Conservation (phyloP, 2,113 vertebrate species). For the Maccullochella peelii region DNA sequence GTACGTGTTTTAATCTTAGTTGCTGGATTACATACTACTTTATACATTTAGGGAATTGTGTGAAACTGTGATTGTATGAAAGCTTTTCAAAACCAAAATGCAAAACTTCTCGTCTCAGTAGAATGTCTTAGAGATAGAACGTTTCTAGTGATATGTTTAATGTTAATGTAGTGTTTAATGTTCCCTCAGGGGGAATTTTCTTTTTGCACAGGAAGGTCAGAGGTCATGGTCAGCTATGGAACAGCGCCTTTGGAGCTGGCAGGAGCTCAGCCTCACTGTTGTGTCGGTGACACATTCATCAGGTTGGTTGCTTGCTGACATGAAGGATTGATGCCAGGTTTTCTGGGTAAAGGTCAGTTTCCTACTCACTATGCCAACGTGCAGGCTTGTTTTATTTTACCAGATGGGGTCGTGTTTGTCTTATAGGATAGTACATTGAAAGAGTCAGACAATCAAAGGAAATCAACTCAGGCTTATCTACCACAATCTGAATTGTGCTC, state of each 20-base stretch:
- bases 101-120: not conserved
- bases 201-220: conserved; percentile 28
- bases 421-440: not conserved
- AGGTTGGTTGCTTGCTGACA: conserved; percentile 34
- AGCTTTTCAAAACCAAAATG: not conserved
- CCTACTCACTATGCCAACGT: not conserved
- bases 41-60: not conserved
- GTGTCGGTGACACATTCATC: conserved; percentile 50
- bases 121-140: not conserved
- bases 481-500: not conserved
- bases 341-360: conserved; percentile 39
- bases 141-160: not conserved
- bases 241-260: conserved; percentile 17
- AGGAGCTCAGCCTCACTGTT: conserved; percentile 25
- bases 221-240: conserved; percentile 27
- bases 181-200: not conserved
- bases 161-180: conserved; percentile 7
- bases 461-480: conserved; percentile 19
- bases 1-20: not conserved
- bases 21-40: not conserved
- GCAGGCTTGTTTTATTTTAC: conserved; percentile 3
- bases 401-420: not conserved
- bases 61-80: not conserved
- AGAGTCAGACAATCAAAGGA: conserved; percentile 34
- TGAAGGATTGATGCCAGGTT: conserved; percentile 34